These are phyloP conservation scores for Caenorhabditis sp. DNA, from an alignment of 2,888 invertebrate species.

Conservation along the genomic window DNA sequence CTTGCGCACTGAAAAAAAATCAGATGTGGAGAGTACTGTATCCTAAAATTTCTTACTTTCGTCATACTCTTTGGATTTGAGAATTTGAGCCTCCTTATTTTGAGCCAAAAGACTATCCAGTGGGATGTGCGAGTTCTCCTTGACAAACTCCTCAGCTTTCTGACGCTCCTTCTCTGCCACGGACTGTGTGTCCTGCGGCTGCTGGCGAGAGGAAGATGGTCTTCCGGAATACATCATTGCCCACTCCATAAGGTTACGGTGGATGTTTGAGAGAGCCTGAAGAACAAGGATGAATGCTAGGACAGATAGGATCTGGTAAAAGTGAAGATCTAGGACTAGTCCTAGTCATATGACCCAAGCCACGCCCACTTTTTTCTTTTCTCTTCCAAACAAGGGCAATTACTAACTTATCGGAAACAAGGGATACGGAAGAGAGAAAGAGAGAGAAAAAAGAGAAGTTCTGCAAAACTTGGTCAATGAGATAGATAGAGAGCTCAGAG, in stretches of 20 bases:
- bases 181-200: not conserved
- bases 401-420: slow-evolving; percentile 8
- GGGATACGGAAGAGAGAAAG: slow-evolving; percentile 5
- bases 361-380: slow-evolving; percentile 1
- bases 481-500: slow-evolving; percentile 15
- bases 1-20: slow-evolving; percentile 29
- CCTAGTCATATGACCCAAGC: slow-evolving; percentile 4
- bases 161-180: slow-evolving; percentile 18
- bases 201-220: slow-evolving; percentile 23
- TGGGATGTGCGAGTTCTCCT: slow-evolving; percentile 9
- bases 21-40: no score
- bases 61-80: slow-evolving; percentile 22
- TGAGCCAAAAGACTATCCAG: slow-evolving; percentile 14
- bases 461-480: slow-evolving; percentile 40
- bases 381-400: slow-evolving; percentile 31
- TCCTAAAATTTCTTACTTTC: slow-evolving; percentile 32
- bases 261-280: not conserved
- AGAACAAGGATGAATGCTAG: not conserved
- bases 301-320: no score
- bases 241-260: slow-evolving; percentile 24
- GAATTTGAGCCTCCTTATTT: slow-evolving; percentile 19
- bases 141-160: slow-evolving; percentile 34
- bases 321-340: no score
- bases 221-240: slow-evolving; percentile 32
- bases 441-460: slow-evolving; percentile 9